Evolutionary conservation across 2,888 invertebrate genomes (phyloP).

Genomic region (Steromphala cineraria): DNA sequence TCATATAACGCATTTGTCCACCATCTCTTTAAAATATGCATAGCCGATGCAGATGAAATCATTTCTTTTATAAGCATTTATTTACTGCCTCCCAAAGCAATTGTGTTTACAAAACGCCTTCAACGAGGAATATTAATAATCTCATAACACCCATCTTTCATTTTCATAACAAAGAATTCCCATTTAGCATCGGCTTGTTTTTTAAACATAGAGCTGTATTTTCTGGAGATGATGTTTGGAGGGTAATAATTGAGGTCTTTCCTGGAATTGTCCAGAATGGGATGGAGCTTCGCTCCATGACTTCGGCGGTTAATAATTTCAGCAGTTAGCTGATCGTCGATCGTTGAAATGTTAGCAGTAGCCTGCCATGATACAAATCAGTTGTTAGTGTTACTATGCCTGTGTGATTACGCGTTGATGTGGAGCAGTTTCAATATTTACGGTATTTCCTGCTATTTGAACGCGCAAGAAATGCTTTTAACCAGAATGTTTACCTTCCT

Average conservation of each 20-base stretch:
- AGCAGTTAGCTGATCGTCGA: not conserved
- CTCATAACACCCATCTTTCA: too few relatives aligned
- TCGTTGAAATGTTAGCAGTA: not conserved
- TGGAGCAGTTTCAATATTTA: conserved; percentile 37
- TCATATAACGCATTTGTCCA: too few relatives aligned
- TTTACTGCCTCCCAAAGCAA: too few relatives aligned
- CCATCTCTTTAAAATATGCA: too few relatives aligned
- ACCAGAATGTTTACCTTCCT: conserved; percentile 29
- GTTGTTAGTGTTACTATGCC: conserved; percentile 13
- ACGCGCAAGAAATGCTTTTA: conserved; percentile 35
- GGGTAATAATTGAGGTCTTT: not conserved
- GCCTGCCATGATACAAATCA: conserved; percentile 6
- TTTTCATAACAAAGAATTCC: too few relatives aligned
- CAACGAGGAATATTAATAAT: too few relatives aligned
- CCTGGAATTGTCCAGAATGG: not conserved
- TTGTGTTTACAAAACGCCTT: too few relatives aligned
- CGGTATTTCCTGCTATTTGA: conserved; percentile 30
- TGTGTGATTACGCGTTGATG: conserved; percentile 21
- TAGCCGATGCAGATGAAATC: too few relatives aligned
- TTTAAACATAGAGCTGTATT: not conserved
- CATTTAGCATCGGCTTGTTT: not conserved
- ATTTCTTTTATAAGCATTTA: too few relatives aligned
- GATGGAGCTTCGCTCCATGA: not conserved
- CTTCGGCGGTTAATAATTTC: not conserved
- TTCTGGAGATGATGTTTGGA: not conserved